A percentile compares a stretch with the other conserved stretches of the same genome.
These are phyloP conservation scores for Bugulina stolonifera DNA, from an alignment of 2,888 invertebrate species.

Conservation along the genomic window DNA sequence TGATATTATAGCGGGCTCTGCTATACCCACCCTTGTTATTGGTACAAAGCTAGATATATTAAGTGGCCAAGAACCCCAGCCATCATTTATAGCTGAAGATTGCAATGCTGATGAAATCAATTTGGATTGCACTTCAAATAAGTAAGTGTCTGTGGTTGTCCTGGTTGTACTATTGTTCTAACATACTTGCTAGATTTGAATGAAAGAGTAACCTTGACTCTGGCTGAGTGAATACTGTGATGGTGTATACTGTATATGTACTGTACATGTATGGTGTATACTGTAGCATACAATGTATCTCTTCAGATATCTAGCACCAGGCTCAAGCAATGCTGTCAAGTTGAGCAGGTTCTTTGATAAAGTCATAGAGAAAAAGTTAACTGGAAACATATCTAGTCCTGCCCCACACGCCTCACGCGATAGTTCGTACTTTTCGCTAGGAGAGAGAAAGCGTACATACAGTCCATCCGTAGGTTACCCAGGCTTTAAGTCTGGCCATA, in stretches of 20 bases:
- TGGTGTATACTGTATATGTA: no score
- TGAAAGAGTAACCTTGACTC: no score
- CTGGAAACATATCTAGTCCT: constrained; percentile 9
- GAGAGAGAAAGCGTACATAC: constrained; percentile 17
- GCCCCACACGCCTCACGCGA: not conserved
- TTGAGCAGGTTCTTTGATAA: constrained; percentile 89
- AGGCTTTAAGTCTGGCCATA: not conserved
- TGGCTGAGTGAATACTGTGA: no score
- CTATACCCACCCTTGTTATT: constrained; percentile 88
- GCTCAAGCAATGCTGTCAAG: constrained; percentile 88
- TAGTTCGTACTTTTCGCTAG: not conserved
- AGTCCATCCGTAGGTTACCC: not conserved
- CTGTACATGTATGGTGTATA: not conserved
- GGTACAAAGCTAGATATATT: constrained; percentile 85
- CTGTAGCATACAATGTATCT: not conserved
- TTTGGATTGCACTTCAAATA: constrained; percentile 57
- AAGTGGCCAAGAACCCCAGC: constrained; percentile 52
- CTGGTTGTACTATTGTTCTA: no score
- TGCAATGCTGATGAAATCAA: constrained; percentile 90
- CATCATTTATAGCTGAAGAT: constrained; percentile 74
- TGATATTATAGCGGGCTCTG: constrained; percentile 54
- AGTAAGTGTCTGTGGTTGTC: no score
- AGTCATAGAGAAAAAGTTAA: constrained; percentile 49
- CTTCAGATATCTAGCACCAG: constrained; percentile 79
- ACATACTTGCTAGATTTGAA: no score